These are phyloP conservation scores for Otus sunia DNA, from an alignment of 2,113 vertebrate species.

Conservation along the genomic window DNA sequence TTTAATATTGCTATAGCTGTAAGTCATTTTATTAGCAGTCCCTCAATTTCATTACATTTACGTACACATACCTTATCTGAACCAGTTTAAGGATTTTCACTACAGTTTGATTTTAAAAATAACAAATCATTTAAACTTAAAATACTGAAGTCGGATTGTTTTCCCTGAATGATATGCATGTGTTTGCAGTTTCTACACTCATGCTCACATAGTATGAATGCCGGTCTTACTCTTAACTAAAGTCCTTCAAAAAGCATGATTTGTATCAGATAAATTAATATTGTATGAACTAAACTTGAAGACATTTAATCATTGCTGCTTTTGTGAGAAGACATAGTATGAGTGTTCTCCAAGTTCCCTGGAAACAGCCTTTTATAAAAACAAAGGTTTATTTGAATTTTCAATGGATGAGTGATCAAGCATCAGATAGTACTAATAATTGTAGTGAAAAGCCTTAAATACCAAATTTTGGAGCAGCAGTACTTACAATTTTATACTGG, in stretches of 20 bases:
- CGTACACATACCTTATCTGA: conserved; percentile 45
- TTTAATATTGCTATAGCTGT: conserved; percentile 67
- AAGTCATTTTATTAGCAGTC: conserved; percentile 59
- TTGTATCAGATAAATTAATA: conserved; percentile 24
- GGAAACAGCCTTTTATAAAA: conserved; percentile 62
- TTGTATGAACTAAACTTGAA: background rate
- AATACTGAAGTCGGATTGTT: conserved; percentile 30
- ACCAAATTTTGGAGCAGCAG: conserved; percentile 69
- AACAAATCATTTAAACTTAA: conserved; percentile 13
- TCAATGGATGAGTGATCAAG: conserved; percentile 26
- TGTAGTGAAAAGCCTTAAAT: conserved; percentile 79
- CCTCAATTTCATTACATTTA: conserved; percentile 62
- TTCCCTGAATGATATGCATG: conserved; percentile 48
- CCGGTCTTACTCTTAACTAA: conserved; percentile 33
- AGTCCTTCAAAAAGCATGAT: conserved; percentile 64
- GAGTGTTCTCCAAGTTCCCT: conserved; percentile 64
- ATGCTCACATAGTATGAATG: conserved; percentile 30
- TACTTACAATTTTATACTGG: conserved; percentile 62
- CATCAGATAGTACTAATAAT: conserved; percentile 45
- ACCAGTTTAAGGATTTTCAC: conserved; percentile 79
- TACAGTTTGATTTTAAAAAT: conserved; percentile 70
- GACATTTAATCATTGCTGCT: conserved; percentile 3
- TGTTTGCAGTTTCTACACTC: conserved; percentile 43
- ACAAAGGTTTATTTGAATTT: conserved; percentile 37
- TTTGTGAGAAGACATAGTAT: background rate